These are phyloP conservation scores for Microtus pennsylvanicus DNA, from an alignment of 2,113 vertebrate species.

Conservation along the genomic window DNA sequence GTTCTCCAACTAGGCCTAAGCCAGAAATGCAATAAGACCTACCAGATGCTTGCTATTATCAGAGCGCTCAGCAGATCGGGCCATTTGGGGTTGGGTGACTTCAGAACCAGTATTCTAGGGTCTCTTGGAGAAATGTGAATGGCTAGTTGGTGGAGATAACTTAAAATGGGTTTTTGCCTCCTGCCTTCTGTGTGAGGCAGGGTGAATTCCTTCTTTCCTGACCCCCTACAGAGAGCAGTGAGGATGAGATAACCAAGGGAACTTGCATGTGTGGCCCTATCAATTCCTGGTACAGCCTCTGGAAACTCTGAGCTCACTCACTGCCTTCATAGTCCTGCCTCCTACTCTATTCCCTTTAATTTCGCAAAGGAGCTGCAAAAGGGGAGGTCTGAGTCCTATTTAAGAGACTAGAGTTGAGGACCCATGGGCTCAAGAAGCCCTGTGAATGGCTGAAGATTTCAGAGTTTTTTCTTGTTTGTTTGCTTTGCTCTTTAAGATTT, in stretches of 20 bases:
- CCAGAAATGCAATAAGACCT: not conserved
- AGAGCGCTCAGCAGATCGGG: not conserved
- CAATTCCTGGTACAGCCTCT: not conserved
- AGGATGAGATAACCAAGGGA: not conserved
- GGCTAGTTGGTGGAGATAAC: not conserved
- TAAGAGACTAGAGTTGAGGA: not conserved
- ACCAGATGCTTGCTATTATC: not conserved
- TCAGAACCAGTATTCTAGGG: not conserved
- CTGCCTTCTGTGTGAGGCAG: not conserved
- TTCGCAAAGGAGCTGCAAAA: not conserved
- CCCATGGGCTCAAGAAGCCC: not conserved
- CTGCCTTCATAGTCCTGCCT: not conserved
- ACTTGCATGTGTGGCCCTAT: too few relatives aligned
- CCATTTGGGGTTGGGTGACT: too few relatives aligned
- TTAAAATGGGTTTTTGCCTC: not conserved
- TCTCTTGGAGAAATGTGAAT: not conserved
- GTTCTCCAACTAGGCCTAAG: not conserved
- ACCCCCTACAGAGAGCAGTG: not conserved
- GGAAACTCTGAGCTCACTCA: not conserved
- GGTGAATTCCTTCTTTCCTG: too few relatives aligned
- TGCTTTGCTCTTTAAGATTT: too few relatives aligned
- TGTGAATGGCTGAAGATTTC: not conserved
- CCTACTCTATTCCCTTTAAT: not conserved
- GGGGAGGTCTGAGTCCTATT: not conserved
- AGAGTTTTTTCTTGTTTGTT: not conserved